Percentiles rank a stretch among this genome's conserved stretches.
Evolutionary conservation across 2,888 invertebrate genomes (phyloP).

Genomic region (Parapristionchus giblindavisi): DNA sequence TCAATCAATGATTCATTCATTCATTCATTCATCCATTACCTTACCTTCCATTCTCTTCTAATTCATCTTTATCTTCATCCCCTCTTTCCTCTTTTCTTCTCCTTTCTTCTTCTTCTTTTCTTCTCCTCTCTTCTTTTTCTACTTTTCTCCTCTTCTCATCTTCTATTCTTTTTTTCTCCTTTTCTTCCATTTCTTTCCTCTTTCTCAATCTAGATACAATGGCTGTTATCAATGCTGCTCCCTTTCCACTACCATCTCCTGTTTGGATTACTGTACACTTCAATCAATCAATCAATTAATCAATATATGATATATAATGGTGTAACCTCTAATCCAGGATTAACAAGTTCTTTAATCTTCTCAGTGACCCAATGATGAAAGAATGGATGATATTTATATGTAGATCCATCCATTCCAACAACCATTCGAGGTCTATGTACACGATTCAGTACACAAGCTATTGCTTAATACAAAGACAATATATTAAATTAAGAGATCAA

Average conservation of each 20-base stretch:
- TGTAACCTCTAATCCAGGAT: constrained; percentile 72
- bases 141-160: constrained; percentile 10
- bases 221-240: constrained; percentile 92
- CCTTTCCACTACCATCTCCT: constrained; percentile 91
- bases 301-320: neutral
- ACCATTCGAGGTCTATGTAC: constrained; percentile 83
- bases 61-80: neutral
- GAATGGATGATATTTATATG: constrained; percentile 95
- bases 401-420: constrained; percentile 93
- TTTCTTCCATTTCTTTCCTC: constrained; percentile 17
- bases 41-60: neutral
- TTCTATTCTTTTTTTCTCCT: constrained; percentile 44
- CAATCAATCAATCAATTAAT: constrained; percentile 14
- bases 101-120: constrained; percentile 41
- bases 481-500: no score
- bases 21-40: neutral
- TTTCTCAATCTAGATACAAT: constrained; percentile 73
- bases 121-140: constrained; percentile 1
- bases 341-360: constrained; percentile 77
- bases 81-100: constrained; percentile 9
- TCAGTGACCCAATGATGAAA: constrained; percentile 93
- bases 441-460: constrained; percentile 86
- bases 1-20: no score
- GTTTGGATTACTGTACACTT: constrained; percentile 87
- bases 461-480: constrained; percentile 64